A percentile compares a stretch with the other conserved stretches of the same genome.
Evolutionary conservation across 2,797 vertebrate species (phyloP).

Genomic region (Intellagama lesueurii): DNA sequence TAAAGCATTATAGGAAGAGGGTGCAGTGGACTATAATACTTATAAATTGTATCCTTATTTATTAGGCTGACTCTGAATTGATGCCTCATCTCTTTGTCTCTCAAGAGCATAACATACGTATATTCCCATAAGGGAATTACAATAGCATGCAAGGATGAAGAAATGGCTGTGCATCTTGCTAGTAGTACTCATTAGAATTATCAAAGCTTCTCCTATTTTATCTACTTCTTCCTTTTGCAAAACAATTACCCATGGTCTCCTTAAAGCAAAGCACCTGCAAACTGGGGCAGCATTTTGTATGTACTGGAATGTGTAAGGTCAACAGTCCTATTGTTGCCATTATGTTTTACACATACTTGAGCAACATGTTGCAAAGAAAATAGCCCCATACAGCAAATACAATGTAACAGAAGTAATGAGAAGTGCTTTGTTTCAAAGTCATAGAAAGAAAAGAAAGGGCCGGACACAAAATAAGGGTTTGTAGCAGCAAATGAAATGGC

Average conservation of each 20-base stretch:
- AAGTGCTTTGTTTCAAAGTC: neutral
- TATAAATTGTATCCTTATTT: too few relatives aligned
- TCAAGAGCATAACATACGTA: too few relatives aligned
- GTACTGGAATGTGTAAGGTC: too few relatives aligned
- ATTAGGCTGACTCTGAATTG: too few relatives aligned
- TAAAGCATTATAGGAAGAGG: neutral
- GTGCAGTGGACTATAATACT: neutral
- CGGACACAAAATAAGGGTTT: neutral
- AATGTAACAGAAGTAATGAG: neutral
- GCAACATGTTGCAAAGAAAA: too few relatives aligned
- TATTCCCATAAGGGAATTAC: neutral
- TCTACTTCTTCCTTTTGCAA: neutral
- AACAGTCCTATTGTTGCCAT: too few relatives aligned
- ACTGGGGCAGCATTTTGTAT: too few relatives aligned
- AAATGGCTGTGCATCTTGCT: neutral
- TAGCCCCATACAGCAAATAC: neutral
- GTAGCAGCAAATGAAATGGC: neutral
- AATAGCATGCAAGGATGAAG: neutral
- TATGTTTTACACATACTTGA: too few relatives aligned
- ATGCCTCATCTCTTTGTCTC: too few relatives aligned
- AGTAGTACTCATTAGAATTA: neutral
- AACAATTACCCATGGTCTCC: neutral
- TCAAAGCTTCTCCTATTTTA: neutral
- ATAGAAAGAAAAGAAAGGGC: neutral
- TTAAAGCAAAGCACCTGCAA: too few relatives aligned